A percentile compares a stretch with the other conserved stretches of the same genome.
Conservation (phyloP, 2,113 vertebrate genomes). For the Setophaga petechia region DNA sequence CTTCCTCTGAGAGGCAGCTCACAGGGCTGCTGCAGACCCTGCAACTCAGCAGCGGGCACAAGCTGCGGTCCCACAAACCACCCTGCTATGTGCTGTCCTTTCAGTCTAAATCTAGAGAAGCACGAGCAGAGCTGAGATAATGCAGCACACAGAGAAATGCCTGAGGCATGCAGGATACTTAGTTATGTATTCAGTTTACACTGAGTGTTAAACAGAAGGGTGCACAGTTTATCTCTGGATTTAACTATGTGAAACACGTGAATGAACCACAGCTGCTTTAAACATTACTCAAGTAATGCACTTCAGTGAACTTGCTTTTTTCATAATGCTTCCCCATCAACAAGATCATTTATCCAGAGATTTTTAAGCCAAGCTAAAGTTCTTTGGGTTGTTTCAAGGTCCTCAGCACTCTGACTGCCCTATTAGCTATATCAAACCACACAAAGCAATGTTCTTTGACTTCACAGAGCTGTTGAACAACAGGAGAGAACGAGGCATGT, state of each 20-base stretch:
- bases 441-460: background rate
- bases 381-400: background rate
- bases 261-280: conserved; percentile 7
- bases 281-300: background rate
- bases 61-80: background rate
- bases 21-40: background rate
- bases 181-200: conserved; percentile 5
- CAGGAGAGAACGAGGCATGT: background rate
- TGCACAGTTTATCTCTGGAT: background rate
- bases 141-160: background rate
- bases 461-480: conserved; percentile 4
- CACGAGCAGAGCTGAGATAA: background rate
- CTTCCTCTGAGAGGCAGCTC: background rate
- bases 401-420: background rate
- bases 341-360: background rate
- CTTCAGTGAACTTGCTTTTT: background rate
- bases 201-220: background rate
- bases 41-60: background rate
- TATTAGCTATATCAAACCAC: background rate
- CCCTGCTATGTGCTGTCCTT: background rate
- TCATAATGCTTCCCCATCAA: background rate
- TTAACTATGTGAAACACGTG: conserved; percentile 7
- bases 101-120: background rate
- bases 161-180: background rate
- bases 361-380: conserved; percentile 30